Evolutionary conservation across 2,797 vertebrate genomes (phyloP).

Genomic region (Balearica regulorum): DNA sequence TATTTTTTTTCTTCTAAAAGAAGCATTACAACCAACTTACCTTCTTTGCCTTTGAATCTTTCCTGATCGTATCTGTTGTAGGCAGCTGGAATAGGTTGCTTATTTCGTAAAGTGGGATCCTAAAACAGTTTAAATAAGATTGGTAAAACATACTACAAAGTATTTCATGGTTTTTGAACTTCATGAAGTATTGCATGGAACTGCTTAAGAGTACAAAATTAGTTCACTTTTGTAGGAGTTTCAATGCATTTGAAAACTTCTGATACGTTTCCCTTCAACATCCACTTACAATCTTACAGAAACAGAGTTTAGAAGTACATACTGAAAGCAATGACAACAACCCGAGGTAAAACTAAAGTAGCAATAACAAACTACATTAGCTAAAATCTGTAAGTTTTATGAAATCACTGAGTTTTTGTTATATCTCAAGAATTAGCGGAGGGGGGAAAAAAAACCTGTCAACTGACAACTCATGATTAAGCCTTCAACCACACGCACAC

Average conservation of each 20-base stretch:
- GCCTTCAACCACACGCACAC: background rate
- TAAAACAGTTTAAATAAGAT: conserved; percentile 58
- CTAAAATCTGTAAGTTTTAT: background rate
- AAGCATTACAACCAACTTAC: conserved; percentile 67
- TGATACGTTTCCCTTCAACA: background rate
- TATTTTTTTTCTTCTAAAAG: background rate
- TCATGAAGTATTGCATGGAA: background rate
- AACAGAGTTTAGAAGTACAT: background rate
- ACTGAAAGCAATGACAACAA: background rate
- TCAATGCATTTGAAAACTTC: background rate
- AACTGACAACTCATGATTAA: background rate
- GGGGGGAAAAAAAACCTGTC: background rate
- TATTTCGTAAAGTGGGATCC: conserved; percentile 93
- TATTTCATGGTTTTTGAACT: background rate
- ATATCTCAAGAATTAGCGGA: background rate
- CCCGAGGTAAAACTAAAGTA: background rate
- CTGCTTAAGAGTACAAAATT: background rate
- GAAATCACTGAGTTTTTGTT: background rate
- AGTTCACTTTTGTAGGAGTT: background rate
- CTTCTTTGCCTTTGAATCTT: conserved; percentile 98
- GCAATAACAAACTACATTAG: background rate
- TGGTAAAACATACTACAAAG: background rate
- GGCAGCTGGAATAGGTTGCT: conserved; percentile 92
- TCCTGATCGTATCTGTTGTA: conserved; percentile 99
- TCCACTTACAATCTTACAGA: background rate